Conservation (phyloP, 2,888 invertebrate species). For the Acleris literana region DNA sequence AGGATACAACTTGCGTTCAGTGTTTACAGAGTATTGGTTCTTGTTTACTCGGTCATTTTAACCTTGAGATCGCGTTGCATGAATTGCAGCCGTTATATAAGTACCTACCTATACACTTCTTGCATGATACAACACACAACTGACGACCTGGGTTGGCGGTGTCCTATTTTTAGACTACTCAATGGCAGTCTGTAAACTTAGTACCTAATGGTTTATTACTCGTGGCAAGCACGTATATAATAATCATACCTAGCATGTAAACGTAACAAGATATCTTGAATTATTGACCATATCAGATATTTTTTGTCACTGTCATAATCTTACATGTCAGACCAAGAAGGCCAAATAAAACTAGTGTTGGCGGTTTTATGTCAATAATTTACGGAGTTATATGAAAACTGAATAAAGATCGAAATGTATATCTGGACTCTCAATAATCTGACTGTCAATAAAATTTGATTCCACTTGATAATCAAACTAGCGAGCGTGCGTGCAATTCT, state of each 20-base stretch:
- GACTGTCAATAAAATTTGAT: no score
- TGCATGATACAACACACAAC: constrained; percentile 3
- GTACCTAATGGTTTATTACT: background rate
- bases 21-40: background rate
- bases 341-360: no score
- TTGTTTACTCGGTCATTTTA: constrained; percentile 23
- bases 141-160: background rate
- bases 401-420: no score
- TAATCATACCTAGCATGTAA: background rate
- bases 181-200: no score
- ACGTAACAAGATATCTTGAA: background rate
- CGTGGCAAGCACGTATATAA: background rate
- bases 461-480: no score
- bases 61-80: constrained; percentile 29
- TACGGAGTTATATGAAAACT: no score
- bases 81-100: constrained; percentile 24
- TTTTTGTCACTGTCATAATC: background rate
- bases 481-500: no score
- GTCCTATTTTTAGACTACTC: constrained; percentile 9
- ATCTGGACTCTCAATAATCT: no score
- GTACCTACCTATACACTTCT: constrained; percentile 8
- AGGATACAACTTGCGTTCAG: no score
- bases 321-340: no score
- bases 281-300: background rate
- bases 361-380: no score